A percentile compares a stretch with the other conserved stretches of the same genome.
phyloP scores from a whole-genome alignment of 1,140 invertebrate genomes.

The Conus ventricosus region DNA sequence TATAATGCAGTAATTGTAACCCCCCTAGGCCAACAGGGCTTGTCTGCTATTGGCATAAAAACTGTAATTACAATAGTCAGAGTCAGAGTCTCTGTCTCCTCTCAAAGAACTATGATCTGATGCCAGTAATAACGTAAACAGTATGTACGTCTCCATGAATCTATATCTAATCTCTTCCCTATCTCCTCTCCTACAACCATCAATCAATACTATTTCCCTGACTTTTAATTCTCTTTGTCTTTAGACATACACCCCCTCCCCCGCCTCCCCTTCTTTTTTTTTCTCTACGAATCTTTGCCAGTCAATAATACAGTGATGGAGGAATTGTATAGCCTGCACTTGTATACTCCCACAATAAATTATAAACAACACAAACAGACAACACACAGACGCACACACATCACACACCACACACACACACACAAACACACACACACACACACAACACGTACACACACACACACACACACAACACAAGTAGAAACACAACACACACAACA shows the following conservation, averaged over 20 bases:
- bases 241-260: neutral
- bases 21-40: neutral
- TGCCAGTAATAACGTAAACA: neutral
- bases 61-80: too few relatives aligned
- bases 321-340: too few relatives aligned
- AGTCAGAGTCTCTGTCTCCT: too few relatives aligned
- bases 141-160: neutral
- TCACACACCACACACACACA: neutral
- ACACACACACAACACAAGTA: slow-evolving; percentile 11
- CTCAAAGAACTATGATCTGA: neutral
- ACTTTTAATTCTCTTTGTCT: neutral
- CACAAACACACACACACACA: neutral
- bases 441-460: neutral
- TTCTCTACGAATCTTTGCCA: too few relatives aligned
- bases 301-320: too few relatives aligned
- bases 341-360: neutral
- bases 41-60: too few relatives aligned
- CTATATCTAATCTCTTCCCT: too few relatives aligned
- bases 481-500: too few relatives aligned
- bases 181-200: too few relatives aligned
- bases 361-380: neutral
- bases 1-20: neutral
- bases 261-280: too few relatives aligned
- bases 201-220: too few relatives aligned
- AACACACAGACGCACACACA: neutral